Evolutionary conservation across 2,113 vertebrate species (phyloP).

Genomic region (Eleginops maclovinus): DNA sequence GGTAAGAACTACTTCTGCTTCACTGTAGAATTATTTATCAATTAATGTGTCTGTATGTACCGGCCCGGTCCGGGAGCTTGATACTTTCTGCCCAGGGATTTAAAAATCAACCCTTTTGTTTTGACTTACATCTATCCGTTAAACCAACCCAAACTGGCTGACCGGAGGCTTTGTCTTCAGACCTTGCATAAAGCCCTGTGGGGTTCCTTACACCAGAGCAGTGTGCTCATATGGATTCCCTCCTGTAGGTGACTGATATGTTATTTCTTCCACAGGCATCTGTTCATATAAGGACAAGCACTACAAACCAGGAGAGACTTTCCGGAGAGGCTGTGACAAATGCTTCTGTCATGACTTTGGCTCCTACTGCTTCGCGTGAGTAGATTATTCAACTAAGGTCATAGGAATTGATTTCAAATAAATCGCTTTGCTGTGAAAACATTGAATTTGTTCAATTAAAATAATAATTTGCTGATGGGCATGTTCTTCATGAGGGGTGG

Average conservation of each 20-base stretch:
- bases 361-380: constrained; percentile 72
- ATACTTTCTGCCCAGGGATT: not conserved
- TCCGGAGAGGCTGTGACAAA: constrained; percentile 73
- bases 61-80: not conserved
- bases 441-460: too few relatives aligned
- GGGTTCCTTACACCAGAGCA: constrained; percentile 51
- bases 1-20: constrained; percentile 52
- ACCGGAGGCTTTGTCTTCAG: constrained; percentile 22
- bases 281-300: constrained; percentile 70
- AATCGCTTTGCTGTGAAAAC: too few relatives aligned
- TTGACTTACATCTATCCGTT: constrained; percentile 11
- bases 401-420: constrained; percentile 4
- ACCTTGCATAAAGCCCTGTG: constrained; percentile 33
- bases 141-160: constrained; percentile 18
- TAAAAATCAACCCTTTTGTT: constrained; percentile 12
- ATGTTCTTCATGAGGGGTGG: too few relatives aligned
- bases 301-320: constrained; percentile 75
- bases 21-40: not conserved
- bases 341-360: constrained; percentile 74
- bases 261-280: constrained; percentile 57
- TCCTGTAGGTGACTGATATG: constrained; percentile 59
- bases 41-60: not conserved
- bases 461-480: too few relatives aligned
- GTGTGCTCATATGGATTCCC: constrained; percentile 47
- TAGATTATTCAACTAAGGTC: constrained; percentile 5